Conservation (phyloP, 23 tunicate genomes). For the Trididemnum clinides region DNA sequence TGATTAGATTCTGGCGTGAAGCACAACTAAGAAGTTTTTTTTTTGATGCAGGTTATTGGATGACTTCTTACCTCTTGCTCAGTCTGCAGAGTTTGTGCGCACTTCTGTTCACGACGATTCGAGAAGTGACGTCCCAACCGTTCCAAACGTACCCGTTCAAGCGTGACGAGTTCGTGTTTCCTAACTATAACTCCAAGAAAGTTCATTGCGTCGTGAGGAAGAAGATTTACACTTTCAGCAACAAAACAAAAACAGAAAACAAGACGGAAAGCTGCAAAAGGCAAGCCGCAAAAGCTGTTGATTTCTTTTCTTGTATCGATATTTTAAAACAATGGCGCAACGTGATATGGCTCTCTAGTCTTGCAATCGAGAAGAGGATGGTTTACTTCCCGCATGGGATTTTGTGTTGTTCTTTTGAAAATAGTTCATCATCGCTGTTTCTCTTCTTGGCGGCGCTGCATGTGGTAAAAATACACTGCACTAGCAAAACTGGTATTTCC, state of each 20-base stretch:
- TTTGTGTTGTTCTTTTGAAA: too few species aligned
- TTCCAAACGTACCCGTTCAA: not conserved
- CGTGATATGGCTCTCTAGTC: too few species aligned
- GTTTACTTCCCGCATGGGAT: too few species aligned
- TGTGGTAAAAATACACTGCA: too few species aligned
- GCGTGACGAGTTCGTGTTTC: not conserved
- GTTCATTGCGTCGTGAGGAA: not conserved
- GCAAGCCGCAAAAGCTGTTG: too few species aligned
- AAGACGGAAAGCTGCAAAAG: not conserved
- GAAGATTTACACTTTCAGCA: conserved; percentile 1
- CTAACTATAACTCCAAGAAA: not conserved
- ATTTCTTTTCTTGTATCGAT: too few species aligned
- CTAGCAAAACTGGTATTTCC: too few species aligned
- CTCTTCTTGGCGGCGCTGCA: not conserved
- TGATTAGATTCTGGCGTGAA: too few species aligned
- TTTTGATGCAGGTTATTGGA: conserved; percentile 62
- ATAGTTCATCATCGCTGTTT: too few species aligned
- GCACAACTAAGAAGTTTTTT: too few species aligned
- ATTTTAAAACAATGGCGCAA: too few species aligned
- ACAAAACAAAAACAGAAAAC: not conserved
- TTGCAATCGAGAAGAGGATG: too few species aligned
- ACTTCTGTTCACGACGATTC: not conserved
- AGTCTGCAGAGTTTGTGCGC: not conserved
- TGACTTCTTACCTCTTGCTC: conserved; percentile 18
- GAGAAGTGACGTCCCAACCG: not conserved